A percentile compares a stretch with the other conserved stretches of the same genome.
Evolutionary conservation across 2,113 vertebrate genomes (phyloP).

Genomic region (Actenoides hombroni): DNA sequence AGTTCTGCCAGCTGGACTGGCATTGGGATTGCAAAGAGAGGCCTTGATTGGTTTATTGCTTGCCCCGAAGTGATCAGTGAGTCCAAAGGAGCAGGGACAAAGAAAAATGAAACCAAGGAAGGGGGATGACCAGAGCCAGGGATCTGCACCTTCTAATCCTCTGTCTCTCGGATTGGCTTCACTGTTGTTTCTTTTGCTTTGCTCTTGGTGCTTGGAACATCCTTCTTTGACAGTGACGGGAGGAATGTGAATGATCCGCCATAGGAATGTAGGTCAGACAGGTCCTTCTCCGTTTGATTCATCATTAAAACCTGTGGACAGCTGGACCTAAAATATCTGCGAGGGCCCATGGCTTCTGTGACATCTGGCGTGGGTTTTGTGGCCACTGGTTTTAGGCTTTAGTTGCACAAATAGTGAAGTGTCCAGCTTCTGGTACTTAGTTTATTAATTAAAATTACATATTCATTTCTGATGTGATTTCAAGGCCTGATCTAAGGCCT

Average conservation of each 20-base stretch:
- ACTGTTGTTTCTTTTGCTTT: background rate
- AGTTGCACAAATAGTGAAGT: background rate
- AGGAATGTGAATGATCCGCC: background rate
- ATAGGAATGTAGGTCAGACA: background rate
- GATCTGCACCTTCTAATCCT: background rate
- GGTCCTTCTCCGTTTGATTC: background rate
- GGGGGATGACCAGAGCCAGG: background rate
- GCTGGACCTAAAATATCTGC: background rate
- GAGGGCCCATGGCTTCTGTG: background rate
- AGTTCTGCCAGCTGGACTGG: background rate
- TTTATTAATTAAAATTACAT: background rate
- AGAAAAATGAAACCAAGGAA: background rate
- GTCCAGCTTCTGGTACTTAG: background rate
- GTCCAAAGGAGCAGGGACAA: background rate
- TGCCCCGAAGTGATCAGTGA: background rate
- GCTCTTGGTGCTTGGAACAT: background rate
- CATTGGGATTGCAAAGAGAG: background rate
- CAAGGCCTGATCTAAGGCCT: background rate
- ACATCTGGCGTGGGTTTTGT: background rate
- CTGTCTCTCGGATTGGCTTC: background rate
- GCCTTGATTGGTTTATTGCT: background rate
- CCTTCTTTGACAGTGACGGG: background rate
- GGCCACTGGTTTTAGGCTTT: background rate
- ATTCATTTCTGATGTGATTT: background rate
- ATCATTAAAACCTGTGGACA: background rate